Evolutionary conservation across 2,113 vertebrate species (phyloP).

Genomic region (Cepphus grylle): DNA sequence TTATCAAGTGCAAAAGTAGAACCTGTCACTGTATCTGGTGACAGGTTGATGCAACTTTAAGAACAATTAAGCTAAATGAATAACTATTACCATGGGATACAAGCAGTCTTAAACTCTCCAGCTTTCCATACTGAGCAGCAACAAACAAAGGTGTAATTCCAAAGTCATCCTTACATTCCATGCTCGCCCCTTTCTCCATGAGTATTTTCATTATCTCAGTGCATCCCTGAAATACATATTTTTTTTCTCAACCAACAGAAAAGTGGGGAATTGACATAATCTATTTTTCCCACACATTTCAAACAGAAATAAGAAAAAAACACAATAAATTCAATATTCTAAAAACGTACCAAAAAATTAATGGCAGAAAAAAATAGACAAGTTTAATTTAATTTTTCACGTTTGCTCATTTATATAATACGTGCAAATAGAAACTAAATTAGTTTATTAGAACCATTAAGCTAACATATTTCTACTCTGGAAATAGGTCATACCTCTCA

Average conservation of each 20-base stretch:
- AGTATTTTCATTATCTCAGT: conserved; percentile 81
- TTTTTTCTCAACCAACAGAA: not conserved
- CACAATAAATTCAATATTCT: not conserved
- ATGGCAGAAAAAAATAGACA: not conserved
- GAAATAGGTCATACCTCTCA: not conserved
- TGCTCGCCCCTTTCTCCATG: conserved; percentile 74
- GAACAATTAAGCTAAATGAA: not conserved
- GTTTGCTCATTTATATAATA: not conserved
- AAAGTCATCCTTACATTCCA: conserved; percentile 87
- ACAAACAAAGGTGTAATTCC: conserved; percentile 90
- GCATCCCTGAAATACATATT: conserved; percentile 75
- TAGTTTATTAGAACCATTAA: not conserved
- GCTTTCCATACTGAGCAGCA: conserved; percentile 89
- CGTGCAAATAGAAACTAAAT: not conserved
- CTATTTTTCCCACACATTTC: not conserved
- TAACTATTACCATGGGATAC: conserved; percentile 76
- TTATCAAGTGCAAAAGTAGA: not conserved
- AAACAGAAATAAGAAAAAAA: not conserved
- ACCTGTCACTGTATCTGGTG: not conserved
- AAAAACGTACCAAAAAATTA: not conserved
- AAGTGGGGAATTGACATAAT: rapidly evolving
- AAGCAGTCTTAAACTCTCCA: conserved; percentile 81
- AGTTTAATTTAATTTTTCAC: not conserved
- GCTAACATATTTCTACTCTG: not conserved
- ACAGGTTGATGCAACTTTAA: not conserved